Evolutionary conservation across 2,113 vertebrate species (phyloP).

Genomic region (Herpetotheres cachinnans): DNA sequence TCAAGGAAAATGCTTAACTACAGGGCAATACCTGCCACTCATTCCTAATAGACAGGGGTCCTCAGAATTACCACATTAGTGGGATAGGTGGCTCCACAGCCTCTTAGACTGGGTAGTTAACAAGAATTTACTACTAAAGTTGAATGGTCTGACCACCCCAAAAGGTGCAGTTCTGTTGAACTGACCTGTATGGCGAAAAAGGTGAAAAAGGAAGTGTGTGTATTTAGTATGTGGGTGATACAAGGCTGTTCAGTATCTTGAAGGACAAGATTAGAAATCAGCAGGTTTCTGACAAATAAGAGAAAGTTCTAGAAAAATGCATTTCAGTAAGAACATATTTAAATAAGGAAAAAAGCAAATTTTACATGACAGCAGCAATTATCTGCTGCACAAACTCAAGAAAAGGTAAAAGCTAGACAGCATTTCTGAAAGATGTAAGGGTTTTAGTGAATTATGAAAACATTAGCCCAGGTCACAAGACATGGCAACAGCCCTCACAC

Average conservation of each 20-base stretch:
- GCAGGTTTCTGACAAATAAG: not conserved
- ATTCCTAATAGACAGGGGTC: not conserved
- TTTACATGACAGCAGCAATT: not conserved
- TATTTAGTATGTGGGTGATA: not conserved
- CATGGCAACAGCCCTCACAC: not conserved
- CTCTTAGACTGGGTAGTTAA: not conserved
- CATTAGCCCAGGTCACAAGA: not conserved
- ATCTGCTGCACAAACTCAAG: not conserved
- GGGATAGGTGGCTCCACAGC: not conserved
- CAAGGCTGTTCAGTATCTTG: not conserved
- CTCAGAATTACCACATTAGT: not conserved
- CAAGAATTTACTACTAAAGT: not conserved
- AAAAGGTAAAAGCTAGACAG: not conserved
- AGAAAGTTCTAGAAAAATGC: not conserved
- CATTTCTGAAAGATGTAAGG: not conserved
- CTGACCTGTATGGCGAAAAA: not conserved
- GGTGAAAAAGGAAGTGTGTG: not conserved
- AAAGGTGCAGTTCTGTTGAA: not conserved
- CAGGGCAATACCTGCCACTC: not conserved
- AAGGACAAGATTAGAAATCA: not conserved
- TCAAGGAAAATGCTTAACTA: not conserved
- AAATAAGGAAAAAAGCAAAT: not conserved
- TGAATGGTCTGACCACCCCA: not conserved
- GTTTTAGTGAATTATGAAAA: not conserved
- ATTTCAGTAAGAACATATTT: not conserved